Evolutionary conservation across 30 jellyfish, hydroid and myxozoan species (phyloP).

Genomic region (Chironex yamaguchii): DNA sequence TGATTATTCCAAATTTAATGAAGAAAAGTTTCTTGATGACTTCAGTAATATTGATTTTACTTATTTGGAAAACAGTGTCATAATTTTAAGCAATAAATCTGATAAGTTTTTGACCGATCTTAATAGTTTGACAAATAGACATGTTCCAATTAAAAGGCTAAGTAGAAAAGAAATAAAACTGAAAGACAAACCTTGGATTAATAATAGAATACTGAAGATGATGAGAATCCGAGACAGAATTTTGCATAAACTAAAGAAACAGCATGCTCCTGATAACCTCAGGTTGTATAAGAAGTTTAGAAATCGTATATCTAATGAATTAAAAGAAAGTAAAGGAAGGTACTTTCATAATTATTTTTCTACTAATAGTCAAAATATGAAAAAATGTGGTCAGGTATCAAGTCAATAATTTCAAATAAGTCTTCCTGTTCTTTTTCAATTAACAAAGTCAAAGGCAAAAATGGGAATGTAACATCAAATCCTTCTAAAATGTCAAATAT

Average conservation of each 20-base stretch:
- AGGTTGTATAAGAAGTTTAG: conserved; percentile 24
- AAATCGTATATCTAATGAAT: conserved; percentile 40
- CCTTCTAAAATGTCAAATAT: conserved; percentile 23
- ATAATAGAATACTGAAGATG: conserved; percentile 43
- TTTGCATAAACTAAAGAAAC: conserved; percentile 39
- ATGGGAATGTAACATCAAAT: conserved; percentile 48
- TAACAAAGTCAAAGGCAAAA: conserved; percentile 37
- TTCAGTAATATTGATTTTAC: background rate
- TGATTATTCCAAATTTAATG: no score
- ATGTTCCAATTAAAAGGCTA: conserved; percentile 5
- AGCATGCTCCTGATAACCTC: conserved; percentile 1
- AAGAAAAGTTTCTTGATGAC: background rate
- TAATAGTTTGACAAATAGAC: no score
- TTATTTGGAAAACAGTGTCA: background rate
- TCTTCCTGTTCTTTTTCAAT: conserved; percentile 38
- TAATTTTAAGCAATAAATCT: background rate
- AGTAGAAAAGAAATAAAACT: conserved; percentile 32
- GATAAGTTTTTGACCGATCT: background rate
- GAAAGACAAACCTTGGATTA: conserved; percentile 66
- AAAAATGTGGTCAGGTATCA: conserved; percentile 49
- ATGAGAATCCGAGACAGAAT: conserved; percentile 43
- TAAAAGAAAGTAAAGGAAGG: conserved; percentile 46
- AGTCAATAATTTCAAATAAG: conserved; percentile 49
- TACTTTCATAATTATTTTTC: conserved; percentile 16
- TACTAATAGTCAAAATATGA: conserved; percentile 2